phyloP scores from a whole-genome alignment of 2,797 vertebrate species.

The Chaetodon trifasciatus region DNA sequence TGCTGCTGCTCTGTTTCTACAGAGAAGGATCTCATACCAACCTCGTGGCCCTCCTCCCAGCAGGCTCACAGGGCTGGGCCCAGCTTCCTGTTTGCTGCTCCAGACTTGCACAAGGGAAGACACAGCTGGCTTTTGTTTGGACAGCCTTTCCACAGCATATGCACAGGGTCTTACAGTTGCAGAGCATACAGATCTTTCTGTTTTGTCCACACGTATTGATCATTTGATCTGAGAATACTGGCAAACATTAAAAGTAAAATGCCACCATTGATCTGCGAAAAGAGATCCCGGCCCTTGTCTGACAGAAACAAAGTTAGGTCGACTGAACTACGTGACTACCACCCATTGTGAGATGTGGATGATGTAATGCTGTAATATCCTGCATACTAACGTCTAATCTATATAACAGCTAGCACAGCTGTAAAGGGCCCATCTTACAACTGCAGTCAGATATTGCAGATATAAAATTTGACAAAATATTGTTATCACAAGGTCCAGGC shows the following conservation, averaged over 20 bases:
- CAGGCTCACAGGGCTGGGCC: slow-evolving; percentile 42
- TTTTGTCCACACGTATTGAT: slow-evolving; percentile 17
- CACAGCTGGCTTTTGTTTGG: slow-evolving; percentile 66
- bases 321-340: neutral
- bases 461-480: neutral
- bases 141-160: slow-evolving; percentile 29
- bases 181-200: slow-evolving; percentile 20
- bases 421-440: neutral
- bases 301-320: neutral
- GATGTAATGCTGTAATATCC: slow-evolving; percentile 15
- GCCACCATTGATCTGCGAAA: slow-evolving; percentile 1
- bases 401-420: slow-evolving; percentile 1
- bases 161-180: neutral
- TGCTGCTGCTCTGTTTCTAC: slow-evolving; percentile 35
- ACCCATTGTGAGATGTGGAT: slow-evolving; percentile 1
- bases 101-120: neutral
- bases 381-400: neutral
- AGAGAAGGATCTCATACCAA: slow-evolving; percentile 37
- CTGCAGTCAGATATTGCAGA: neutral
- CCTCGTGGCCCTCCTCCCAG: slow-evolving; percentile 41
- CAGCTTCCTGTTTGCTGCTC: slow-evolving; percentile 65
- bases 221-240: neutral
- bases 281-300: neutral
- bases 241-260: neutral
- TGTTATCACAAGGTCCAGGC: neutral